These are phyloP conservation scores for Plebejus melissa DNA, from an alignment of 2,888 invertebrate species.

Conservation along the genomic window DNA sequence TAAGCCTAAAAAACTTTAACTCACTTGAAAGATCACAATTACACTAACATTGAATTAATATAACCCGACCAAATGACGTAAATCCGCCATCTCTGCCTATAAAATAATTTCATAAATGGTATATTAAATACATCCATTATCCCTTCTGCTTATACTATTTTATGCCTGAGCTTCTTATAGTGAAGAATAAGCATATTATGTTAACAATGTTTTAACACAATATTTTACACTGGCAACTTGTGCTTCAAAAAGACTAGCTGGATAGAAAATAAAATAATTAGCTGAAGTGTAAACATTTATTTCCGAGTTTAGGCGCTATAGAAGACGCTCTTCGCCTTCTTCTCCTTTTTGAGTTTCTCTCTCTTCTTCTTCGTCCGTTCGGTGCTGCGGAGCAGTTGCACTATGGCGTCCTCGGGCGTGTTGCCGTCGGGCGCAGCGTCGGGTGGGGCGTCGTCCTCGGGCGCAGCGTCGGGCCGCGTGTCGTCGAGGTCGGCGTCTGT, in stretches of 20 bases:
- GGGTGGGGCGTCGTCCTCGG: not conserved
- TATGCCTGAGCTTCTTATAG: too few relatives aligned
- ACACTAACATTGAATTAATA: too few relatives aligned
- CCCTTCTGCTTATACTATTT: too few relatives aligned
- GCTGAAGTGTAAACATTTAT: constrained; percentile 38
- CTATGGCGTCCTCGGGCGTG: constrained; percentile 53
- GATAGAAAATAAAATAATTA: constrained; percentile 11
- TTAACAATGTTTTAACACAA: too few relatives aligned
- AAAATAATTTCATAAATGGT: too few relatives aligned
- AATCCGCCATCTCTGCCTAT: too few relatives aligned
- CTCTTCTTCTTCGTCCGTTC: constrained; percentile 64
- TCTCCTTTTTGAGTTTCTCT: constrained; percentile 61
- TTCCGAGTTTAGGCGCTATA: constrained; percentile 56
- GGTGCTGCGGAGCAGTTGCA: constrained; percentile 62
- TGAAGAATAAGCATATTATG: too few relatives aligned
- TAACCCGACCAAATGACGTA: too few relatives aligned
- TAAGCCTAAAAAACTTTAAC: too few relatives aligned
- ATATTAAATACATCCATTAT: too few relatives aligned
- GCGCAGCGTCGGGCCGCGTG: constrained; percentile 34
- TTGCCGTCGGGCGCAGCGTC: not conserved
- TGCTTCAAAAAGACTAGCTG: not conserved
- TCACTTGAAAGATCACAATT: too few relatives aligned
- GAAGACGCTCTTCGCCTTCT: constrained; percentile 67
- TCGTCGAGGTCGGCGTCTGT: constrained; percentile 44
- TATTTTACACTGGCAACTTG: not conserved